These are phyloP conservation scores for Gnatocerus cornutus DNA, from an alignment of 2,888 invertebrate species.

Conservation along the genomic window DNA sequence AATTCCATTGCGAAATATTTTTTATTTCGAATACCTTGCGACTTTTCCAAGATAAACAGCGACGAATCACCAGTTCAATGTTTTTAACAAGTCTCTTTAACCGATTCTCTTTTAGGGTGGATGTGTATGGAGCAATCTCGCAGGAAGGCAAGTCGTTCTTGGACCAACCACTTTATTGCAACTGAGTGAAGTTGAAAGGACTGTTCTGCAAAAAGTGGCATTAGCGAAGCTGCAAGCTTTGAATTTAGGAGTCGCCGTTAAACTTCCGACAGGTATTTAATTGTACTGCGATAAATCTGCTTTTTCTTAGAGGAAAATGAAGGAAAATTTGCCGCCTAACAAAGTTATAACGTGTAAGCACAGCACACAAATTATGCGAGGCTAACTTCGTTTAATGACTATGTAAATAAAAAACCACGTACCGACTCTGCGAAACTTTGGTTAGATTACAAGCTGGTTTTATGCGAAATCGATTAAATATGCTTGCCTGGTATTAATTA, in stretches of 20 bases:
- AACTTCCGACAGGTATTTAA: constrained; percentile 84
- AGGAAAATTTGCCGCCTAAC: too few species aligned
- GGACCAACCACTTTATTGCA: constrained; percentile 81
- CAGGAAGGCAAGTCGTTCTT: constrained; percentile 80
- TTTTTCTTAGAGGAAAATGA: too few species aligned
- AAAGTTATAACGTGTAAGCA: too few species aligned
- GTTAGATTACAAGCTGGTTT: too few species aligned
- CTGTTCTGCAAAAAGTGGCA: constrained; percentile 89
- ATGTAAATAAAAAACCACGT: not conserved
- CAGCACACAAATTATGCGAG: too few species aligned
- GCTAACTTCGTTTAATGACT: not conserved
- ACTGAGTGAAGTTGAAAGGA: constrained; percentile 85
- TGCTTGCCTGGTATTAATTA: too few species aligned
- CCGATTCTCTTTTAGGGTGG: constrained; percentile 76
- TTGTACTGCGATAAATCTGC: not conserved
- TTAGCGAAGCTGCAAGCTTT: constrained; percentile 89
- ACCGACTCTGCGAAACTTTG: not conserved
- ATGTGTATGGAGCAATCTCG: constrained; percentile 84
- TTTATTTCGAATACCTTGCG: not conserved
- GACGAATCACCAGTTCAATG: constrained; percentile 18
- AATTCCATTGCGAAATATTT: not conserved
- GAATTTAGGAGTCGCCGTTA: constrained; percentile 86
- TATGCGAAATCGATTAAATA: too few species aligned
- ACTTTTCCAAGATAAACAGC: constrained; percentile 24
- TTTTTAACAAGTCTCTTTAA: not conserved